Evolutionary conservation across 2,113 vertebrate species (phyloP).

Genomic region (Mugil cephalus): DNA sequence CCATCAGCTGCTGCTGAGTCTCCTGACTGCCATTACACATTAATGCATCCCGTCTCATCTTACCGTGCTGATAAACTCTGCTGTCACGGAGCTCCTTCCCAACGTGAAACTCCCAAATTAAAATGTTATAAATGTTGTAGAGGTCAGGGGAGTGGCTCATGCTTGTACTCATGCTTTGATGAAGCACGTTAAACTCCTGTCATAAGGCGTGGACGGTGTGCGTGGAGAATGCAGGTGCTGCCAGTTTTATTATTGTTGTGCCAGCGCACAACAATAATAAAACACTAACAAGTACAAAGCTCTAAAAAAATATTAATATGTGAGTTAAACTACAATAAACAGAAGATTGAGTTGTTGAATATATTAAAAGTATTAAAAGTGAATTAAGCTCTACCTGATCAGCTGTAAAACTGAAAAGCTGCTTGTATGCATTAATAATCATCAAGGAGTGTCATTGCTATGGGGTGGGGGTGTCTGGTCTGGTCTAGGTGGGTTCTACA

Average conservation of each 20-base stretch:
- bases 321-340: too few relatives aligned
- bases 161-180: background rate
- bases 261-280: slow-evolving; percentile 27
- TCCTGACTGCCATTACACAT: slow-evolving; percentile 54
- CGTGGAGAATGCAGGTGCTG: slow-evolving; percentile 12
- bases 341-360: too few relatives aligned
- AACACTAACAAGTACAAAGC: too few relatives aligned
- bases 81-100: slow-evolving; percentile 6
- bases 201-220: background rate
- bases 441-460: too few relatives aligned
- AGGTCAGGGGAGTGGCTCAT: background rate
- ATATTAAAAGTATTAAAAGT: too few relatives aligned
- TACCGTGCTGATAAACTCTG: slow-evolving; percentile 35
- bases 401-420: too few relatives aligned
- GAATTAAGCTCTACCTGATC: too few relatives aligned
- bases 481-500: too few relatives aligned
- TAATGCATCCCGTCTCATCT: slow-evolving; percentile 51
- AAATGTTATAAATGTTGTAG: background rate
- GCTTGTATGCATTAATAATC: too few relatives aligned
- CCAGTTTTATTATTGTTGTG: slow-evolving; percentile 31
- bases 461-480: too few relatives aligned
- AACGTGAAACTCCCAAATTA: background rate
- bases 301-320: too few relatives aligned
- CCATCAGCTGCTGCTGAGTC: slow-evolving; percentile 66
- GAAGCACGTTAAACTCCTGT: too few relatives aligned